Evolutionary conservation across 2,113 vertebrate species (phyloP).

Genomic region (Lynx canadensis): DNA sequence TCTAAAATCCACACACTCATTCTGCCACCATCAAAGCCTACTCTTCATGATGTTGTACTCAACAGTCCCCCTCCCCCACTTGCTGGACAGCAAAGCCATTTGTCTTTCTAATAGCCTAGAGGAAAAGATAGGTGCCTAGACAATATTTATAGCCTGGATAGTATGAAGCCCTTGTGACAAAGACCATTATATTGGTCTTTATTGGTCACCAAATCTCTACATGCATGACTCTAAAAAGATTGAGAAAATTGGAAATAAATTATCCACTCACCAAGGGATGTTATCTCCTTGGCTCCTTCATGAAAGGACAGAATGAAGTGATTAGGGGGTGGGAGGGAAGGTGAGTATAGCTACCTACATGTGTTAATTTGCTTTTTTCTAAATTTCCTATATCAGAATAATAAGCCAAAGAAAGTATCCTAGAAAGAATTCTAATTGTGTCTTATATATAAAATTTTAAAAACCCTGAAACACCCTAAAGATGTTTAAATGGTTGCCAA

Average conservation of each 20-base stretch:
- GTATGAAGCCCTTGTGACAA: slow-evolving; percentile 75
- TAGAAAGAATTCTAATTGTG: slow-evolving; percentile 75
- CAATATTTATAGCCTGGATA: slow-evolving; percentile 73
- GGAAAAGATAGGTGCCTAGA: slow-evolving; percentile 74
- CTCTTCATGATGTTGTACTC: neutral
- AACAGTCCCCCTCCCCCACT: neutral
- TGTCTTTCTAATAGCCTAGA: slow-evolving; percentile 77
- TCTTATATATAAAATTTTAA: slow-evolving; percentile 38
- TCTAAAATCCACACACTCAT: neutral
- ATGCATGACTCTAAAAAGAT: slow-evolving; percentile 71
- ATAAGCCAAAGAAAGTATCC: slow-evolving; percentile 66
- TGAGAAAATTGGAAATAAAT: slow-evolving; percentile 77
- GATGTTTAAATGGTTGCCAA: slow-evolving; percentile 21
- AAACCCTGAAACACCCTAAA: neutral
- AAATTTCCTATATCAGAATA: slow-evolving; percentile 74
- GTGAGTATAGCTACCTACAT: slow-evolving; percentile 57
- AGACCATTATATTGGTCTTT: slow-evolving; percentile 60
- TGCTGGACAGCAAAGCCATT: slow-evolving; percentile 56
- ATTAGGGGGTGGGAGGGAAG: no score
- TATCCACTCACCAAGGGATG: slow-evolving; percentile 75
- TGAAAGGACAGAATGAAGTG: slow-evolving; percentile 40
- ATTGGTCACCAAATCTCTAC: slow-evolving; percentile 57
- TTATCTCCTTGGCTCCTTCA: slow-evolving; percentile 77
- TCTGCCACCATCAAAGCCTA: neutral
- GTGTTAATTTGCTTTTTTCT: slow-evolving; percentile 79